Evolutionary conservation across 1,140 invertebrate species (phyloP), one percentile per base, ranked within the genome.

Genomic region (Brachionus rubens): DNA sequence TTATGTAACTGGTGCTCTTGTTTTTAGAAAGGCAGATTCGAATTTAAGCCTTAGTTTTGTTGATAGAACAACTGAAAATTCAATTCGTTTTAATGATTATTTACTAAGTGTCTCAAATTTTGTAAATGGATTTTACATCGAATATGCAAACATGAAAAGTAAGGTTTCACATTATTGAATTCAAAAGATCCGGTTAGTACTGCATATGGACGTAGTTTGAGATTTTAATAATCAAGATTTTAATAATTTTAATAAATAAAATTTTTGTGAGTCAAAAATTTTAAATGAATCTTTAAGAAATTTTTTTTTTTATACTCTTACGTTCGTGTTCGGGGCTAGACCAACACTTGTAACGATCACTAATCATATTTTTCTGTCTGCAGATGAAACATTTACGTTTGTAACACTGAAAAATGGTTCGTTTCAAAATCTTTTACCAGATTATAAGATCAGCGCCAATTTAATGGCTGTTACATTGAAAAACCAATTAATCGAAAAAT

Each of bases 41-140:
- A 59, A 40, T 2, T 16, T 36, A 2, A 16, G 1, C 2, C 33
- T 59, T 30, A 16, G 9, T 5, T 59, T 59, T 36, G 54, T 59
- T 40, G 54, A 59, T 21, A 59, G 30, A 21, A 16, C 33, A 36
- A 33, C 36, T 40, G 54, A 33, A 59, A 36, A 33, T 1, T 2
- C 12, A 0, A 59, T 59, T 40, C 33, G 10, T 33, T 59, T 36
- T 16, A 36, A 21, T 2, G 16, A 16, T 6, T 65, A 14, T 43
- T 65, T 65, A 14, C 12, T 30, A 21, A 65, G 43, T 43, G 16
- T 65, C 10, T 43, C 33, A 24, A 65, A 43, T 41, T 65, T 65
- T 21, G 14, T 65, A 5, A 65, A 65, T 46, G 59, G 59, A 14
- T 65, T 65, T 65, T 65, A n/a, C 10, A 21, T 65, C 43, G 59